Evolutionary conservation across 1,140 invertebrate species (phyloP), one percentile per base, ranked within the genome.

Genomic region (Rhynchophorus ferrugineus): DNA sequence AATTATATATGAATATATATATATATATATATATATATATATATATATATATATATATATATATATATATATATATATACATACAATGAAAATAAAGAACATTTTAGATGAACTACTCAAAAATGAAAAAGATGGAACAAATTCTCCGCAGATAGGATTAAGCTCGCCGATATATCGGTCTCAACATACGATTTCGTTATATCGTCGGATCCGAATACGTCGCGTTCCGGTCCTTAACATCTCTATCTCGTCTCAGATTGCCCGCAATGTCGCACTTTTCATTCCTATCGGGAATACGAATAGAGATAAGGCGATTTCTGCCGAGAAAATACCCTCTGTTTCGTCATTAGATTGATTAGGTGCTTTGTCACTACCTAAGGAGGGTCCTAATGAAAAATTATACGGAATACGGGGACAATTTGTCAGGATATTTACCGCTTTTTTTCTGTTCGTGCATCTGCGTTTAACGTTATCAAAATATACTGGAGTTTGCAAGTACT

Each of bases 261-360:
- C 5, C 37, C 37, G 37, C 37, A 39, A 39, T 39, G 37, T 39
- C 37, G 37, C 37, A 39, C 37, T 39, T 39, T 39, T 39, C 37
- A 39, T 39, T 17, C 16, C 37, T 17, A 17, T 39, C 37, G 37
- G 37, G 37, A 39, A 29, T 39, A n/a, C 7, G 37, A 17, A 39
- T 39, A 16, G 17, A 39, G 37, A 39, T 39, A 39, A 39, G 37
- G 37, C 5, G 37, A 39, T 39, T 39, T 7, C 37, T 11, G n/a
- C 3, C n/a, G 11, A 39, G 37, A 39, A 39, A 3, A 39, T n/a
- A 39, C 37, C 37, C 37, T 13, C 13, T 17, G 19, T 18, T 39
- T 39, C 19, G 19, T 16, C 37, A 39, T 39, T 39, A 39, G 37
- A 39, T 39, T 39, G 37, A 39, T 39, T 39, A 17, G 37, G 7